These are phyloP conservation scores for Brachystomella parvula DNA, from an alignment of 1,140 invertebrate species.

Conservation along the genomic window DNA sequence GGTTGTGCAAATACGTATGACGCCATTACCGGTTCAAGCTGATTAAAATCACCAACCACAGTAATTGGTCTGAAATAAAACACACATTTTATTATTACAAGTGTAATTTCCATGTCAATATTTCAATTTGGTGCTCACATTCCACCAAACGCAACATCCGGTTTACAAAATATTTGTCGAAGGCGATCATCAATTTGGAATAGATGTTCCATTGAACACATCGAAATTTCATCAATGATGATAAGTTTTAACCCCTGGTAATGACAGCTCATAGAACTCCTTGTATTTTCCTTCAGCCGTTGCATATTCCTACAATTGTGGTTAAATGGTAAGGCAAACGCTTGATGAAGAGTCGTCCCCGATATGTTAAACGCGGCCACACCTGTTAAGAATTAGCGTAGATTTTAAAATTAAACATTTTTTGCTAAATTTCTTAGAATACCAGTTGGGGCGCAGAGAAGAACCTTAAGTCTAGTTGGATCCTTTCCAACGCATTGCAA, in stretches of 20 bases:
- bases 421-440: background rate
- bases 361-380: background rate
- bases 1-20: background rate
- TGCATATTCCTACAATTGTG: background rate
- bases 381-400: background rate
- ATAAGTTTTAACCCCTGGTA: background rate
- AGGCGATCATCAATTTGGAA: conserved; percentile 7
- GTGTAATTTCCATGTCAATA: no score
- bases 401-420: background rate
- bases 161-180: background rate
- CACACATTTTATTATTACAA: no score
- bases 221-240: background rate
- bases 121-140: no score
- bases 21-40: background rate
- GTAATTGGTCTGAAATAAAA: no score
- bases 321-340: background rate
- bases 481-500: background rate
- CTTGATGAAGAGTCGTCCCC: background rate
- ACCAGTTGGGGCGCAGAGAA: background rate
- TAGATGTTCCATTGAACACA: background rate
- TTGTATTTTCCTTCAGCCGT: background rate
- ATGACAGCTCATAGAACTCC: background rate
- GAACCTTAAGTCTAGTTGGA: background rate
- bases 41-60: background rate
- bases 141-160: background rate